These are phyloP conservation scores for Macaca fascicularis DNA, from an alignment of 2,113 vertebrate species.

Conservation along the genomic window T2T-MFA8v1.1 NC_088386.1:130988501-130989000, in stretches of 20 bases:
- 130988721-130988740: not conserved
- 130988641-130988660: not conserved
- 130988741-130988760: too few species aligned
- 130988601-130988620: too few species aligned
- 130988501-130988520: accelerated
- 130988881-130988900: not conserved
- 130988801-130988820: not conserved
- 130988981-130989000: not conserved
- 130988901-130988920: not conserved
- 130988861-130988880: not conserved
- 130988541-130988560: too few species aligned
- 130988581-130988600: too few species aligned
- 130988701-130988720: too few species aligned
- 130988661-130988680: not conserved
- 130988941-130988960: not conserved
- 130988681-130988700: not conserved
- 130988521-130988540: too few species aligned
- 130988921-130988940: not conserved
- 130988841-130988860: not conserved
- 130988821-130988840: not conserved
- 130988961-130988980: not conserved
- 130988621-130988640: not conserved
- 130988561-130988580: too few species aligned
- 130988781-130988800: not conserved
- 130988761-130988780: not conserved